A percentile compares a stretch with the other conserved stretches of the same genome.
These are phyloP conservation scores for Lophochroa leadbeateri DNA, from an alignment of 2,113 vertebrate species.

Conservation along the genomic window DNA sequence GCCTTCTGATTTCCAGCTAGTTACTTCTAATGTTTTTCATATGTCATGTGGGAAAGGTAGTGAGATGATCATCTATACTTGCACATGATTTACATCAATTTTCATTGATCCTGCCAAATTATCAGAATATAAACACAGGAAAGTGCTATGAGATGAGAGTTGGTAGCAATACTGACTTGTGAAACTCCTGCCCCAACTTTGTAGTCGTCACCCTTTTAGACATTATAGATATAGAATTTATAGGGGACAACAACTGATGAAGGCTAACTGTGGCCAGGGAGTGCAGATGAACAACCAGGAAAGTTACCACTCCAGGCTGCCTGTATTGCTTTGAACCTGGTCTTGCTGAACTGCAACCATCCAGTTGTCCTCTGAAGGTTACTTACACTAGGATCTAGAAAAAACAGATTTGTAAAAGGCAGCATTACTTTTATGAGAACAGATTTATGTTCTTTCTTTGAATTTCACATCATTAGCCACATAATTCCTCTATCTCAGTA, in stretches of 20 bases:
- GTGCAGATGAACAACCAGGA: neutral
- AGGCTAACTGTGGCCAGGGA: neutral
- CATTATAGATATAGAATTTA: neutral
- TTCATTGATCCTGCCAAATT: neutral
- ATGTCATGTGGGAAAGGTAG: neutral
- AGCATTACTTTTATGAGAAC: neutral
- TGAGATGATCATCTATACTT: neutral
- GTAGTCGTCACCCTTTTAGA: neutral
- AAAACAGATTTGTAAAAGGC: neutral
- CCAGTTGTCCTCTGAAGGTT: neutral
- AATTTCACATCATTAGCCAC: neutral
- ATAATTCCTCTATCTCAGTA: neutral
- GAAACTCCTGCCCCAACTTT: neutral
- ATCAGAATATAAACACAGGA: neutral
- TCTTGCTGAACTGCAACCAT: neutral
- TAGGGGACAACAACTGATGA: rapidly evolving
- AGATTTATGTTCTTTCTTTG: neutral
- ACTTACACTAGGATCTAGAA: neutral
- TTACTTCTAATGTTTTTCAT: neutral
- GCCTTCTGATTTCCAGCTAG: neutral
- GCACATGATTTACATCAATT: neutral
- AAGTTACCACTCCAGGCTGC: neutral
- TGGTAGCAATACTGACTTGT: neutral
- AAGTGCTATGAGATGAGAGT: neutral
- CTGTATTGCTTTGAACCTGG: neutral